Evolutionary conservation across 2,113 vertebrate species (phyloP), one percentile per base, ranked within the genome.

Genomic region (Ammodytes dubius): DNA sequence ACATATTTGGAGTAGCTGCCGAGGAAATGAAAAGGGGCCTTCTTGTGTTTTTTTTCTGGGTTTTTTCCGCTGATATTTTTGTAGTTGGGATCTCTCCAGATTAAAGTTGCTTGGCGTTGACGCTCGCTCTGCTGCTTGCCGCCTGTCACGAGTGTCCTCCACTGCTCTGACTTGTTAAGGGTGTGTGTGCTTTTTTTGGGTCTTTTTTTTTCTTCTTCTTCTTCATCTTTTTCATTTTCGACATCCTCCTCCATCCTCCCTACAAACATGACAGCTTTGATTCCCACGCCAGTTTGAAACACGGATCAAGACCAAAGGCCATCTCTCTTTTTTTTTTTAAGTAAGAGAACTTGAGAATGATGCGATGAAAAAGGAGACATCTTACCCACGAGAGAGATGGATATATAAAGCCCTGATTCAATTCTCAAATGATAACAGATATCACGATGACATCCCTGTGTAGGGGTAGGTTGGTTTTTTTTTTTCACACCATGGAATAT

Each of bases 291-390:
- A 35, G 85, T 70, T 27, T 49, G 69, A 43, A 70, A 87, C 66
- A 77, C 64, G 35, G 52, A 56, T 70, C 76, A 14, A 63, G 74
- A 79, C 80, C 79, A 83, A 76, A 84, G 75, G 81, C 68, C 12
- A 56, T 80, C 63, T 77, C 53, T 84, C 27, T 27, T 27, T 27
- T 27, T 27, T 27, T 27, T 81, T 85, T 71, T 79, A 77, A 68
- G 53, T 15, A 56, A 73, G 65, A 39, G 70, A 81, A 79, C 67
- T 73, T 54, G 82, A 85, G 74, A 27, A 27, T 27, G 27, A 75
- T 58, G 77, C 43, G 72, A 87, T 93, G 74, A 92, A 93, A 92
- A 93, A 89, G 87, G 81, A 82, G 81, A 77, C 66, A 64, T 81
- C 83, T 52, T 78, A 27, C 65, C 82, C 74, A 56, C 50, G 3